Percentiles rank a stretch among this genome's conserved stretches.
Evolutionary conservation across 2,113 vertebrate species (phyloP).

Genomic region (Corapipo altera): DNA sequence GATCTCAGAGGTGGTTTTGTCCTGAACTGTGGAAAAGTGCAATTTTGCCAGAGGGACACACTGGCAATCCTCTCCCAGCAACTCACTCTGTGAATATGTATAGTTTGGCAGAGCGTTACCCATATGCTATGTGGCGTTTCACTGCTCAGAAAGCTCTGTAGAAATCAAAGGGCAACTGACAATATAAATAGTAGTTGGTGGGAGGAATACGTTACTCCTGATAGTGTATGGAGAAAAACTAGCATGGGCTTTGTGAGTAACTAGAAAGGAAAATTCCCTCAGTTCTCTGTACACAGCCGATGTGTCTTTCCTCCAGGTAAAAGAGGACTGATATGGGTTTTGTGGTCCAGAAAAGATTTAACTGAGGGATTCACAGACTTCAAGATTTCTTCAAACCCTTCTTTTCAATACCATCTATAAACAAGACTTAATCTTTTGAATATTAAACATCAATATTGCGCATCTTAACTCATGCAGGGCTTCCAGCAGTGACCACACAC

Average conservation of each 20-base stretch:
- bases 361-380: not conserved
- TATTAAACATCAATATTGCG: not conserved
- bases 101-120: not conserved
- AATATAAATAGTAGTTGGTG: constrained; percentile 14
- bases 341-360: not conserved
- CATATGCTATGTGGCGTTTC: not conserved
- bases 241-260: not conserved
- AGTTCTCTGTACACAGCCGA: not conserved
- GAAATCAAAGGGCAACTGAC: not conserved
- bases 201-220: not conserved
- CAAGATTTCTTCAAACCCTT: not conserved
- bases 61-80: not conserved
- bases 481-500: not conserved
- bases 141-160: not conserved
- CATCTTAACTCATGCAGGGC: not conserved
- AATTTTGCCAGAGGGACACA: not conserved
- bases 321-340: not conserved
- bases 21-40: not conserved
- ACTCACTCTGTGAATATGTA: not conserved
- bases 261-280: not conserved
- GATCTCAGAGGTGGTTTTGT: not conserved
- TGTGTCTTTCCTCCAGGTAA: not conserved
- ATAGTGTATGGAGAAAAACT: not conserved
- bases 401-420: not conserved
- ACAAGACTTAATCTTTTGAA: not conserved